Base-by-base conservation (phyloP, 2,113 vertebrate species). In the Callaeas wilsoni region DNA sequence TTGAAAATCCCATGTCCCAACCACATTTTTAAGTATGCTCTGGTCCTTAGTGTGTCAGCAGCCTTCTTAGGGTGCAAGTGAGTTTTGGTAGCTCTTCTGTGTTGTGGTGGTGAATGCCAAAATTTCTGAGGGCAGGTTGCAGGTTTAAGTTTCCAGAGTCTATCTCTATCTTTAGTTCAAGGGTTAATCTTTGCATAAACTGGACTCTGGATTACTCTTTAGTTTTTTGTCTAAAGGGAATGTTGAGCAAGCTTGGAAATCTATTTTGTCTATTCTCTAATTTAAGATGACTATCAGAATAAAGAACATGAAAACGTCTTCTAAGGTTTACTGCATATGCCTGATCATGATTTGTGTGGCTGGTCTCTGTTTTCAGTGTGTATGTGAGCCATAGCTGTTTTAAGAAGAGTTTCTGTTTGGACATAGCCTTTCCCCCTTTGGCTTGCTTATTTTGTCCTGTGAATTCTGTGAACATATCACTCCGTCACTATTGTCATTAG, bases 401-500 rank as follows among this genome's bases (percentile, higher is more conserved):
- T 23, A 63, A 73, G 55, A 49, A 76, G 53, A 56, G 26, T 23
- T 84, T 82, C 57, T 74, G 16, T 71, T 84, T 79, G 56, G 37
- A 21, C 21, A 26, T 21, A 33, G 11, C 6, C 37, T 89, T 90
- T 91, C 4, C 2, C 8, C 6, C 9, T 46, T n/a, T 3, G 2
- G 17, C 41, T 91, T n/a, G 17, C 22, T 92, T 75, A 21, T n/a
- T 93, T 82, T 73, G 63, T 32, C 44, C 33, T 73, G 10, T 79
- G 46, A 50, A 22, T 91, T 85, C 46, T 84, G 50, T 69, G 44
- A 46, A n/a, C 16, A 2, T 50, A 12, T 0, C 2, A 69, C 22
- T 79, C 37, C 6, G 10, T 90, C 52, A 42, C 33, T 42, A 3
- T 39, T 0, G 0, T 76, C 42, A 59, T 70, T 42, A 42, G 16